These are phyloP conservation scores for Eclectus roratus DNA, from an alignment of 2,113 vertebrate genomes.

Conservation along the genomic window DNA sequence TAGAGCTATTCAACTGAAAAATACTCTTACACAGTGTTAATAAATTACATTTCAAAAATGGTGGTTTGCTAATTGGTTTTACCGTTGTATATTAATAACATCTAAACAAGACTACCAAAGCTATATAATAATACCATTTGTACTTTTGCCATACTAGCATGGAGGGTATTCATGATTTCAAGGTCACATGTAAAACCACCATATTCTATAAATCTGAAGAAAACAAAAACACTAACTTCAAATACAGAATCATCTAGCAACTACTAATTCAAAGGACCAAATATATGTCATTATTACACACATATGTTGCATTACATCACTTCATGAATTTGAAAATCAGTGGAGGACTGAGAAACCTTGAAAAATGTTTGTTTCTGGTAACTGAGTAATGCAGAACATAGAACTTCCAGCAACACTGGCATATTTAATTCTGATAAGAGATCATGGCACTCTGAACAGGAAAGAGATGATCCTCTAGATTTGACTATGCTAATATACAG, in stretches of 20 bases:
- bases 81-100: background rate
- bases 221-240: background rate
- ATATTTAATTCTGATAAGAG: background rate
- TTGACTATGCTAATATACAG: background rate
- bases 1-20: background rate
- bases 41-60: conserved; percentile 10
- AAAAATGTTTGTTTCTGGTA: background rate
- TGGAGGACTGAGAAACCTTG: background rate
- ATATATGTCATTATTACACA: background rate
- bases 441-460: background rate
- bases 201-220: background rate
- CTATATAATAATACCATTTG: background rate
- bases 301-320: background rate
- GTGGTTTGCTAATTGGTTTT: conserved; percentile 42
- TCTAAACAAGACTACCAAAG: conserved; percentile 6
- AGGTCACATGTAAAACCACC: background rate
- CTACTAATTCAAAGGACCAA: background rate
- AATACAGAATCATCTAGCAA: background rate
- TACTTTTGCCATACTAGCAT: background rate
- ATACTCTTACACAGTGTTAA: background rate
- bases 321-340: background rate
- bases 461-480: background rate
- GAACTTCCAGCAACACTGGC: background rate
- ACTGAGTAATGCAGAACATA: background rate
- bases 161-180: background rate